Conservation (phyloP, 2,888 invertebrate species). For the Brenthis hecate region DNA sequence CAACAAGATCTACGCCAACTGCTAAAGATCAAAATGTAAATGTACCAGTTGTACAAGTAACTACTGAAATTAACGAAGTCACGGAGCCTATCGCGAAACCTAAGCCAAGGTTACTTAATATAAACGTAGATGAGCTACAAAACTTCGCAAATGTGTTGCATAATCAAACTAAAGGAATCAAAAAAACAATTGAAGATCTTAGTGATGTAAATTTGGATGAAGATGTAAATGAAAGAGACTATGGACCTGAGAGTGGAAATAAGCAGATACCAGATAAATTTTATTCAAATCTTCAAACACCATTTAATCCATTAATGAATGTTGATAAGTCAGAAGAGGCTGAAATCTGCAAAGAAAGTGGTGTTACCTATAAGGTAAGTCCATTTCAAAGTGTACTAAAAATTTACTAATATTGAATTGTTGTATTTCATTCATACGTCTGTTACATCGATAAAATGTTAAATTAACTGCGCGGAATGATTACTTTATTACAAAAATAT, state of each 20-base stretch:
- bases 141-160: constrained; percentile 71
- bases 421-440: too few relatives aligned
- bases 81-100: constrained; percentile 53
- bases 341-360: constrained; percentile 74
- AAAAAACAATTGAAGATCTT: constrained; percentile 81
- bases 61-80: constrained; percentile 45
- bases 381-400: neutral
- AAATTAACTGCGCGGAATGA: too few relatives aligned
- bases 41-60: constrained; percentile 45
- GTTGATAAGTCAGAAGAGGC: constrained; percentile 63
- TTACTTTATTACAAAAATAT: too few relatives aligned
- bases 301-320: constrained; percentile 61
- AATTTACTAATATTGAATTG: too few relatives aligned
- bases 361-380: constrained; percentile 74
- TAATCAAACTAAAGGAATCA: constrained; percentile 61
- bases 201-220: constrained; percentile 90
- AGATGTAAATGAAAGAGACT: constrained; percentile 76
- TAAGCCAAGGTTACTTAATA: constrained; percentile 63
- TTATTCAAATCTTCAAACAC: constrained; percentile 67
- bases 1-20: constrained; percentile 46
- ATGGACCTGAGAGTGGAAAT: constrained; percentile 48
- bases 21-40: constrained; percentile 44
- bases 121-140: constrained; percentile 72
- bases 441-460: too few relatives aligned
- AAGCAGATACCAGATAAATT: constrained; percentile 68